phyloP scores from a whole-genome alignment of 2,113 vertebrate species.

The Eulemur macaco region DNA sequence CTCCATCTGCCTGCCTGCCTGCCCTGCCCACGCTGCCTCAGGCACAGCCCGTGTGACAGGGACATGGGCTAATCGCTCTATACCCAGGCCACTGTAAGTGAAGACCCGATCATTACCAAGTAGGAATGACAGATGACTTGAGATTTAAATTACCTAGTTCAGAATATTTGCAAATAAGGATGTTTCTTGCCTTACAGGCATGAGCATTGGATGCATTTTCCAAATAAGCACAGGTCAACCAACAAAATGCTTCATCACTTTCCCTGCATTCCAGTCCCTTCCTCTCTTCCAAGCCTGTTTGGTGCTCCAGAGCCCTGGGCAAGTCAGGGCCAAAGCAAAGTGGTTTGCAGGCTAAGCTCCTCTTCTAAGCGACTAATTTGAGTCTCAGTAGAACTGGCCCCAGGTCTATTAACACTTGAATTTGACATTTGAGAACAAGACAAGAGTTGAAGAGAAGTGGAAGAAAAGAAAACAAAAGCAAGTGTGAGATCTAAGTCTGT shows the following conservation, averaged over 20 bases:
- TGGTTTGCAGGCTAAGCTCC: background rate
- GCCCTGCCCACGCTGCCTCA: background rate
- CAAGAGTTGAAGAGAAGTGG: background rate
- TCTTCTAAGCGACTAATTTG: background rate
- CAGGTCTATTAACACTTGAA: background rate
- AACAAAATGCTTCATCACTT: background rate
- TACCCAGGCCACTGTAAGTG: background rate
- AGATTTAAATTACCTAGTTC: background rate
- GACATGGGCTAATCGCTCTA: background rate
- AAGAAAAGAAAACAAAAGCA: background rate
- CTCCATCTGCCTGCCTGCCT: background rate
- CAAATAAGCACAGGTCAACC: background rate
- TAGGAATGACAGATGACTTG: background rate
- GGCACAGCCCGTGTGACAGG: background rate
- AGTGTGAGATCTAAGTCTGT: background rate
- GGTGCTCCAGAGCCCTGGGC: background rate
- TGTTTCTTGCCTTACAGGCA: background rate
- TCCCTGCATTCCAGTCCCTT: background rate
- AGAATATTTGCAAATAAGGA: background rate
- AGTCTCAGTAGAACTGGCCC: background rate
- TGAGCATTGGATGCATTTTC: background rate
- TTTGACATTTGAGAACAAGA: conserved; percentile 37
- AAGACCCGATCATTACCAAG: background rate
- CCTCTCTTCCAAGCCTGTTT: background rate
- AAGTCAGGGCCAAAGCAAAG: background rate